Conservation (phyloP, 30 jellyfish, hydroid and myxozoan genomes). For the Haliclystus octoradiatus region DNA sequence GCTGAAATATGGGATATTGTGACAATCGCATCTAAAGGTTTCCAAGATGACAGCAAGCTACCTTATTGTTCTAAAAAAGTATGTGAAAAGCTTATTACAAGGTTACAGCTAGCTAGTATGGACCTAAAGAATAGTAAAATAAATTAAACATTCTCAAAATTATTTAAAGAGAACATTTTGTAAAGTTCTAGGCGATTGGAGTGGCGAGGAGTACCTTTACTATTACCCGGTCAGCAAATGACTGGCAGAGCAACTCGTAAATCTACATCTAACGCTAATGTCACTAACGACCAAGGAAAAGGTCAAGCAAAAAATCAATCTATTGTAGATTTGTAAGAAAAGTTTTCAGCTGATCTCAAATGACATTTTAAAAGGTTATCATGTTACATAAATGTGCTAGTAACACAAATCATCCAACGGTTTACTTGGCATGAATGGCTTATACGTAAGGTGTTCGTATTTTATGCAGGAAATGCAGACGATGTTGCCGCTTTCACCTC, state of each 20-base stretch:
- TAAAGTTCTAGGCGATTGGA: background rate
- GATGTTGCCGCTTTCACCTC: too few species aligned
- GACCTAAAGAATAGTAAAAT: background rate
- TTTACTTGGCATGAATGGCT: too few species aligned
- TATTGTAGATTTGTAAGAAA: too few species aligned
- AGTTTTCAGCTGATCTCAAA: too few species aligned
- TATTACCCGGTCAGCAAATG: background rate
- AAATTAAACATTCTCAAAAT: background rate
- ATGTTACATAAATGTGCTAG: too few species aligned
- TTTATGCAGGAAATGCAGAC: too few species aligned
- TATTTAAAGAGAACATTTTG: background rate
- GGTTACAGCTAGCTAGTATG: background rate
- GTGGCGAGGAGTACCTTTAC: background rate
- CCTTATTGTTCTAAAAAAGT: background rate
- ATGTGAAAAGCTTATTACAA: background rate
- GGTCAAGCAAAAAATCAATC: too few species aligned
- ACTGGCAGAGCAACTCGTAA: background rate
- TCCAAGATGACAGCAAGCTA: background rate
- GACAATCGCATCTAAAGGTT: background rate
- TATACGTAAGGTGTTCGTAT: too few species aligned
- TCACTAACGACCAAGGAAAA: too few species aligned
- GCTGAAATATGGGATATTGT: background rate
- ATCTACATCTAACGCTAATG: too few species aligned
- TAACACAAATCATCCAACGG: too few species aligned
- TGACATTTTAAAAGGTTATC: too few species aligned